Percentiles rank a stretch among this genome's conserved stretches.
Conservation (phyloP, 2,113 vertebrate genomes). For the zebrafish (Danio rerio) region GRCz12tu NC_133179.1:17827001-17827500, state of each 20-base stretch:
- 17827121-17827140: constrained; percentile 18
- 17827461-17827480: constrained; percentile 55
- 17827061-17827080: constrained; percentile 50
- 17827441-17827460: constrained; percentile 23
- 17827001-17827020: constrained; percentile 50
- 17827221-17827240: constrained; percentile 61
- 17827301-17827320: constrained; percentile 42
- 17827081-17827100: constrained; percentile 46
- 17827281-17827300: constrained; percentile 36
- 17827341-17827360: constrained; percentile 51
- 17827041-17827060: constrained; percentile 53
- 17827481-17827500: neutral
- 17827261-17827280: constrained; percentile 56
- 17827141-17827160: constrained; percentile 40
- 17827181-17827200: constrained; percentile 26
- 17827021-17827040: constrained; percentile 50
- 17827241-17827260: constrained; percentile 58
- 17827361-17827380: constrained; percentile 44
- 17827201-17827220: constrained; percentile 32
- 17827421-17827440: constrained; percentile 7
- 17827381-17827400: constrained; percentile 57
- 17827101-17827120: constrained; percentile 24
- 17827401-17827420: constrained; percentile 54
- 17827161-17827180: constrained; percentile 34
- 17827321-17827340: constrained; percentile 34